These are phyloP conservation scores for Brachypalpus laphriformis DNA, from an alignment of 2,888 invertebrate genomes.

Conservation along the genomic window DNA sequence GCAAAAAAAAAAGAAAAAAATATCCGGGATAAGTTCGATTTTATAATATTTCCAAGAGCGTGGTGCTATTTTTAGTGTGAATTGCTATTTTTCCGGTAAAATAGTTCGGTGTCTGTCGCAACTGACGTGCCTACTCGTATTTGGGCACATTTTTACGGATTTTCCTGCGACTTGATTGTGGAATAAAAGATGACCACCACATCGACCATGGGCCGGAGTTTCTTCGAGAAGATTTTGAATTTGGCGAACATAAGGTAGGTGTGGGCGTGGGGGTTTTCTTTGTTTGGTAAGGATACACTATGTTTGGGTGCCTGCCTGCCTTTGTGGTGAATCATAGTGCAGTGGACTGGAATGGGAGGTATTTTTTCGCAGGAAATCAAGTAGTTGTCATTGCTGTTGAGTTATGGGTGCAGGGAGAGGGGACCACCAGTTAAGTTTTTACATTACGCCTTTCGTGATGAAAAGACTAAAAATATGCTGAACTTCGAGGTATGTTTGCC, in stretches of 20 bases:
- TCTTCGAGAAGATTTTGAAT: constrained; percentile 77
- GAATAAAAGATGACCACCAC: constrained; percentile 77
- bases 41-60: constrained; percentile 5
- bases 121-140: constrained; percentile 6
- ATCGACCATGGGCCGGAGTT: constrained; percentile 76
- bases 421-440: background rate
- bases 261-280: constrained; percentile 32
- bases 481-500: no score
- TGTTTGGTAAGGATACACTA: constrained; percentile 51
- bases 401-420: background rate
- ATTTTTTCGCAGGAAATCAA: constrained; percentile 58
- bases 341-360: constrained; percentile 16
- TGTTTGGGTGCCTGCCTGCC: background rate
- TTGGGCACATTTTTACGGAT: constrained; percentile 42
- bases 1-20: constrained; percentile 9
- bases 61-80: constrained; percentile 41
- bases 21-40: constrained; percentile 25
- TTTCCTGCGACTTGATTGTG: constrained; percentile 30
- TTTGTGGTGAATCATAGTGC: constrained; percentile 55
- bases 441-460: no score
- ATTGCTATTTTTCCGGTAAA: constrained; percentile 5
- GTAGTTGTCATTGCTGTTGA: constrained; percentile 27
- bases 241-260: constrained; percentile 73
- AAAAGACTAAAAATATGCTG: no score
- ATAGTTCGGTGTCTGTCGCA: background rate